phyloP scores from a whole-genome alignment of 2,113 vertebrate species.

The Smithornis capensis region DNA sequence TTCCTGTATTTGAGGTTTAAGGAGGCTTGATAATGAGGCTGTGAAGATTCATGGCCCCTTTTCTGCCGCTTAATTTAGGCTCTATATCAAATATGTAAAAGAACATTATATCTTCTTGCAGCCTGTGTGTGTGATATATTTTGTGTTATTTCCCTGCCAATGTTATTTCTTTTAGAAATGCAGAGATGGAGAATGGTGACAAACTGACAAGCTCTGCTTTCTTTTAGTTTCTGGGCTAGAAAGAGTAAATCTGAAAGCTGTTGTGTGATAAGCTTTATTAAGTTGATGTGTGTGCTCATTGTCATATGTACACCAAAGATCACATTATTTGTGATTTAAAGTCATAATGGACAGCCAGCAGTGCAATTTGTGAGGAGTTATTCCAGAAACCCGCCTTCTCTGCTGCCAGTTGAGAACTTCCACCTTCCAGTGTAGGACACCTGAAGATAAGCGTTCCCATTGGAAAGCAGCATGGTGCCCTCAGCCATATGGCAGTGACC shows the following conservation, averaged over 20 bases:
- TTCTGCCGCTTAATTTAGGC: slow-evolving; percentile 83
- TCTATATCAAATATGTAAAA: slow-evolving; percentile 87
- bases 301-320: neutral
- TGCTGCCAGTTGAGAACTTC: neutral
- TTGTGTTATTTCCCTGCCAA: slow-evolving; percentile 73
- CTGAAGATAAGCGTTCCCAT: neutral
- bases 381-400: neutral
- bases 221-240: slow-evolving; percentile 15
- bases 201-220: slow-evolving; percentile 43
- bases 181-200: slow-evolving; percentile 56
- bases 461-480: neutral
- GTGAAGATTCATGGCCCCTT: slow-evolving; percentile 80
- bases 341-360: neutral
- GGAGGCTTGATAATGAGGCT: slow-evolving; percentile 81
- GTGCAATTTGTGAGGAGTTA: neutral
- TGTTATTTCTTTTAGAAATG: slow-evolving; percentile 68
- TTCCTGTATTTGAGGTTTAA: slow-evolving; percentile 81
- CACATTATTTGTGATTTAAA: neutral
- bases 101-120: slow-evolving; percentile 73
- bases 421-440: neutral
- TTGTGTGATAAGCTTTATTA: neutral
- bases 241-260: neutral
- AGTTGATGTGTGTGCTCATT: neutral
- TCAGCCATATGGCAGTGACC: neutral
- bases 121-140: slow-evolving; percentile 75